Conservation (phyloP, 2,797 vertebrate species). For the Danio aesculapii region DNA sequence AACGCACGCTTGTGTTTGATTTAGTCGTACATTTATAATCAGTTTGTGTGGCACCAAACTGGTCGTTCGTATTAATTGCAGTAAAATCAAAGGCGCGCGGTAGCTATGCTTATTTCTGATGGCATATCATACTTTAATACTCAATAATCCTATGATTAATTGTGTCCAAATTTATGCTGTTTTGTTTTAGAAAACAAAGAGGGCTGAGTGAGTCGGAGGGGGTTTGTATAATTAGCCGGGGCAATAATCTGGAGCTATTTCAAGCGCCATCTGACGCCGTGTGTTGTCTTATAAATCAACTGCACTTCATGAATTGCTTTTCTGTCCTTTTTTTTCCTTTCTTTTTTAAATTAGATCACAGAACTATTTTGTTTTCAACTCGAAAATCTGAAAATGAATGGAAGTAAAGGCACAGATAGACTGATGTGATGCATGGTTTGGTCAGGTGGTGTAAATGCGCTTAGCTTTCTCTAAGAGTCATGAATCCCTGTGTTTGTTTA, state of each 20-base stretch:
- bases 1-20: not conserved
- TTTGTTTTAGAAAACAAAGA: not conserved
- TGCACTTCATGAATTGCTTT: not conserved
- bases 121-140: not conserved
- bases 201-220: constrained; percentile 6
- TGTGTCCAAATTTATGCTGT: not conserved
- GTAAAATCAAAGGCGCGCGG: constrained; percentile 10
- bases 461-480: constrained; percentile 49
- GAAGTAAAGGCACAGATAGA: constrained; percentile 7
- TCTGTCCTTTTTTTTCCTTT: not conserved
- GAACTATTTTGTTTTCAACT: not conserved
- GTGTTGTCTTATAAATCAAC: not conserved
- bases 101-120: not conserved
- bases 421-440: constrained; percentile 9
- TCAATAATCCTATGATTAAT: not conserved
- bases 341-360: not conserved
- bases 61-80: constrained; percentile 6
- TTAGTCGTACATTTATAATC: not conserved
- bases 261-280: constrained; percentile 37
- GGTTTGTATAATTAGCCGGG: constrained; percentile 57
- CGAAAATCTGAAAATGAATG: no score
- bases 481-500: constrained; percentile 57
- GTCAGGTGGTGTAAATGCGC: constrained; percentile 50
- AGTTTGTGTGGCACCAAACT: constrained; percentile 1
- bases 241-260: constrained; percentile 58